phyloP scores from a whole-genome alignment of 2,888 invertebrate species.

The Volucella bombylans region DNA sequence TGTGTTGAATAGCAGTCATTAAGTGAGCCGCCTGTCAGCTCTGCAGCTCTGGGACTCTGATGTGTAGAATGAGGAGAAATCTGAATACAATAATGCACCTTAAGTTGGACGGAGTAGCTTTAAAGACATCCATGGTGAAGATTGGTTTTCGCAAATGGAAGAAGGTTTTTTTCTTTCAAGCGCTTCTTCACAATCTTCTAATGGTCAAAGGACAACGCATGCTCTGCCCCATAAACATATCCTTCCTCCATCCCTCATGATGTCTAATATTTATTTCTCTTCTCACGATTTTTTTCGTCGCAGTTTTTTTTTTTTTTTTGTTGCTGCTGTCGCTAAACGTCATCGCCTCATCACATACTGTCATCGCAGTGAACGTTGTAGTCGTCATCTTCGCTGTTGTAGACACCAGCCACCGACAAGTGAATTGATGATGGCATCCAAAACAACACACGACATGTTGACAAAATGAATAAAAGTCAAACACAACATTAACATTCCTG shows the following conservation, averaged over 20 bases:
- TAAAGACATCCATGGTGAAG: too few relatives aligned
- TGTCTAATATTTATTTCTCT: slow-evolving; percentile 54
- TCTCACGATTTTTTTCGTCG: too few relatives aligned
- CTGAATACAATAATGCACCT: too few relatives aligned
- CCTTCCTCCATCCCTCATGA: background rate
- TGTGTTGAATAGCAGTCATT: too few relatives aligned
- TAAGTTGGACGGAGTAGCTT: too few relatives aligned
- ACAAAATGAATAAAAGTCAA: slow-evolving; percentile 74
- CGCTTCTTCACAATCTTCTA: too few relatives aligned
- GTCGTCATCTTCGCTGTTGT: slow-evolving; percentile 24
- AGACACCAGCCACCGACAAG: slow-evolving; percentile 61
- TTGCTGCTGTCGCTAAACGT: slow-evolving; percentile 45
- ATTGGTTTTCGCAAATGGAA: too few relatives aligned
- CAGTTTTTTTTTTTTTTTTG: slow-evolving; percentile 39
- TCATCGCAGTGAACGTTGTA: slow-evolving; percentile 23
- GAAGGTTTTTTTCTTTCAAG: too few relatives aligned
- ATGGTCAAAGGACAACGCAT: background rate
- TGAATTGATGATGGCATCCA: slow-evolving; percentile 73
- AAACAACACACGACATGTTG: slow-evolving; percentile 74
- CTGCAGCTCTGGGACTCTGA: too few relatives aligned
- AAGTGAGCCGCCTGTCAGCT: too few relatives aligned
- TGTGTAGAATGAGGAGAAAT: too few relatives aligned
- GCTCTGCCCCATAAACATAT: background rate
- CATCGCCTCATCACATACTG: slow-evolving; percentile 63
- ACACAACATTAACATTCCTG: slow-evolving; percentile 69